These are phyloP conservation scores for Tricholaema leucomelas DNA, from an alignment of 2,113 vertebrate genomes.

Conservation along the genomic window DNA sequence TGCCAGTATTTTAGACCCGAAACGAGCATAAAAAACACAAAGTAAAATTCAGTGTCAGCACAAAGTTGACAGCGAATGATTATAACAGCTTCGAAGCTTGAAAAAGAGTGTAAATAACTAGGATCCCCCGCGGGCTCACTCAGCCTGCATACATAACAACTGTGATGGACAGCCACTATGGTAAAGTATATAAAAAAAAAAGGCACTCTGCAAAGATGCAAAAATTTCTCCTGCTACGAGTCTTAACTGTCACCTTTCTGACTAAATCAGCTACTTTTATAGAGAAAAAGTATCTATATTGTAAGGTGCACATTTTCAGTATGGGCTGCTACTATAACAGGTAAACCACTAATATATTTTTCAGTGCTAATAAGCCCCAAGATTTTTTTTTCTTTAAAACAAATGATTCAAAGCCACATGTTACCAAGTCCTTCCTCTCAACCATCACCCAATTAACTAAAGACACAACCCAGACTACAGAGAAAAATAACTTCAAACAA, in stretches of 20 bases:
- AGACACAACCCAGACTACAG: background rate
- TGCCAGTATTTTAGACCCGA: slow-evolving; percentile 81
- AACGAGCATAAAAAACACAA: slow-evolving; percentile 83
- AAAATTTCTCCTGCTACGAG: slow-evolving; percentile 77
- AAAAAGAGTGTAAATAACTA: slow-evolving; percentile 90
- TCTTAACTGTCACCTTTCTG: slow-evolving; percentile 83
- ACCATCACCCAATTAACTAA: slow-evolving; percentile 10
- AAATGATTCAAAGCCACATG: background rate
- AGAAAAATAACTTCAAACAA: background rate
- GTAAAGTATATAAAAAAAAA: slow-evolving; percentile 65
- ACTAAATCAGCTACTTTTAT: slow-evolving; percentile 80
- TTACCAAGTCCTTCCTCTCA: background rate
- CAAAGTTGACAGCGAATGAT: slow-evolving; percentile 90
- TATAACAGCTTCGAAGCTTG: slow-evolving; percentile 88
- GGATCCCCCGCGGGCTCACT: slow-evolving; percentile 84
- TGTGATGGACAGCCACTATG: slow-evolving; percentile 84
- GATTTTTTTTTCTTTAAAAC: slow-evolving; percentile 6
- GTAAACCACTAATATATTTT: slow-evolving; percentile 50
- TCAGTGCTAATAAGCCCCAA: slow-evolving; percentile 33
- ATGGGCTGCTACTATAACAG: slow-evolving; percentile 45
- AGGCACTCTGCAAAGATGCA: slow-evolving; percentile 78
- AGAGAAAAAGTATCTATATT: slow-evolving; percentile 47
- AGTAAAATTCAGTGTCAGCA: slow-evolving; percentile 88
- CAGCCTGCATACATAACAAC: slow-evolving; percentile 85
- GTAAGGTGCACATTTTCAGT: slow-evolving; percentile 31